Base-by-base conservation (phyloP, 2,797 vertebrate species). In the Pseudocheirus occidentalis region DNA sequence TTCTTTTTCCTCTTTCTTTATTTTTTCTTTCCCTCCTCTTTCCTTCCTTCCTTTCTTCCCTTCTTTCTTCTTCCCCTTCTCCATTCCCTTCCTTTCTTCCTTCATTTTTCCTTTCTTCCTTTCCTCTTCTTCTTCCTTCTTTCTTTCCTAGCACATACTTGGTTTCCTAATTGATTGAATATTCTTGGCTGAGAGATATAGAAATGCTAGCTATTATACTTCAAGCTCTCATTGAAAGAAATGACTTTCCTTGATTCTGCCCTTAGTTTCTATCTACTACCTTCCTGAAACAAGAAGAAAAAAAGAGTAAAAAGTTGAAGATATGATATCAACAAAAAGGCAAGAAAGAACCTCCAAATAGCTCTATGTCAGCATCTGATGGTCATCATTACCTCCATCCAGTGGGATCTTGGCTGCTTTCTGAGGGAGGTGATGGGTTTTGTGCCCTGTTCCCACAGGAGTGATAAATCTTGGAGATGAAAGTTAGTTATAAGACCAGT, bases 341-440 rank as follows among this genome's bases (percentile, higher is more conserved):
- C n/a, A 52, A 57, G 73, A 93, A 34, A 90, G 16, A 28, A 10
- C 27, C 6, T 14, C 16, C 31, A 4, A 0, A n/a, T 3, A 1
- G 6, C 1, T 21, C 12, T 16, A 13, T 58, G 93, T 34, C 14
- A 4, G 24, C 52, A 0, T 3, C 34, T 14, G n/a, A 46, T 53
- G 24, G 1, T 5, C 12, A 21, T 34, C 11, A 46, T 18, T 52
- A 2, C 55, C 57, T 54, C 57, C 58, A 62, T 46, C 73, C 55
- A 10, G 90, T 9, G 53, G 11, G 89, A 29, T 54, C 0, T 0
- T 4, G 24, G 28, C 57, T 50, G 34, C 18, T 11, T 73, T n/a
- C 55, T 0, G 21, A 58, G 59, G 5, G 28, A 81, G 7, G n/a
- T 9, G 21, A 81, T 81, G 18, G 18, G 18, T 81, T 81, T 81